Evolutionary conservation across 2,797 vertebrate genomes (phyloP), one percentile per base, ranked within the genome.

Genomic region (Staurois parvus): DNA sequence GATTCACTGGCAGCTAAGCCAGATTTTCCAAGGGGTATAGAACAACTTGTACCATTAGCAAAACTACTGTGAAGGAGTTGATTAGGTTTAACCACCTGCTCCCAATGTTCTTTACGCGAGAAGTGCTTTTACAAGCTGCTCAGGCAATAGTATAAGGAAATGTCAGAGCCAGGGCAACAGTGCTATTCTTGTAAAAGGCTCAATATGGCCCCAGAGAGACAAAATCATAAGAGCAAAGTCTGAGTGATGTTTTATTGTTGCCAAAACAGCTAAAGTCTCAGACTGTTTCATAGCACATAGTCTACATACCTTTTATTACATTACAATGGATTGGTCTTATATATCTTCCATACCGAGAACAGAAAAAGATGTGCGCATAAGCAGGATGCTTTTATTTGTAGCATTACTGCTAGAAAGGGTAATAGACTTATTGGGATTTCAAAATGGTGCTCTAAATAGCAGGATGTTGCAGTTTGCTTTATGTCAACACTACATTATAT

Each of bases 151-250:
- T 62, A 73, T 24, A 67, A 81, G 37, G 52, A 82, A 86, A 77
- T 81, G 79, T 86, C 85, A 86, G 76, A 72, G 85, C 80, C 75
- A 79, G 80, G 75, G 68, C 80, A 87, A 67, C 69, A 83, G 29
- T 79, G 40, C 59, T 83, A 83, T 87, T 87, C 52, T 87, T 87
- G 40, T 73, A 86, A 83, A 82, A 64, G 75, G 52, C 85, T 87
- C n/a, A 52, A 68, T 68, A 79, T 74, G 68, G 80, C 75, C 56
- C 80, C 80, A 68, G 40, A 87, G 79, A 79, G 80, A 72, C 68
- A 83, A 37, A 77, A 87, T 73, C 75, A 78, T 83, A 79, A 78
- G 69, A 83, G 76, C 78, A 81, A 81, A 29, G 64, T 76, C 78
- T 85, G 78, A 73, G 40, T 59, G 68, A 83, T 87, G 62, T 79